Evolutionary conservation across 2,888 invertebrate genomes (phyloP).

Genomic region (Colostygia pectinataria): DNA sequence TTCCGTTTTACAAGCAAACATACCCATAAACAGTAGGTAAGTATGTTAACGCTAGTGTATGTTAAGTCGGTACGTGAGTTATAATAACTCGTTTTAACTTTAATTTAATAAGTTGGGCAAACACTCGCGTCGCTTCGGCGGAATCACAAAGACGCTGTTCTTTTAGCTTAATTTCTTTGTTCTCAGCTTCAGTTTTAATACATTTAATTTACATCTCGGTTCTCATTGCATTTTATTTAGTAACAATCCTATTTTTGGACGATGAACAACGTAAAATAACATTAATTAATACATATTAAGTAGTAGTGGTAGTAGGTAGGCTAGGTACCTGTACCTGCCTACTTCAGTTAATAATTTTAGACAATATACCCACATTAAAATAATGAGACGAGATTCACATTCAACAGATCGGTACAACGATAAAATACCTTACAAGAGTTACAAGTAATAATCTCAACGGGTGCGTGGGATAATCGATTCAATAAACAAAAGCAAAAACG

Average conservation of each 20-base stretch:
- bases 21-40: no score
- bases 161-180: conserved; percentile 31
- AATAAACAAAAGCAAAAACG: conserved; percentile 60
- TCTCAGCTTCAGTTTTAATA: conserved; percentile 27
- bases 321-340: no score
- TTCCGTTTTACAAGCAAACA: conserved; percentile 40
- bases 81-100: conserved; percentile 14
- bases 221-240: conserved; percentile 25
- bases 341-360: no score
- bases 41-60: no score
- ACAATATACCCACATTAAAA: neutral
- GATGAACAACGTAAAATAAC: conserved; percentile 18
- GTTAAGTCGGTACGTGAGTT: no score
- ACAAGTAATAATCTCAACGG: conserved; percentile 52
- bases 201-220: conserved; percentile 24
- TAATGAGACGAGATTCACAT: conserved; percentile 45
- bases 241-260: conserved; percentile 10
- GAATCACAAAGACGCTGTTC: conserved; percentile 27
- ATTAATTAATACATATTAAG: no score
- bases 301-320: no score
- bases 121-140: conserved; percentile 18
- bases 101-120: conserved; percentile 29
- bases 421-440: conserved; percentile 55
- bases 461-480: conserved; percentile 68
- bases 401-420: conserved; percentile 55